Evolutionary conservation across 2,888 invertebrate species (phyloP).

Genomic region (Phyllotreta striolata): DNA sequence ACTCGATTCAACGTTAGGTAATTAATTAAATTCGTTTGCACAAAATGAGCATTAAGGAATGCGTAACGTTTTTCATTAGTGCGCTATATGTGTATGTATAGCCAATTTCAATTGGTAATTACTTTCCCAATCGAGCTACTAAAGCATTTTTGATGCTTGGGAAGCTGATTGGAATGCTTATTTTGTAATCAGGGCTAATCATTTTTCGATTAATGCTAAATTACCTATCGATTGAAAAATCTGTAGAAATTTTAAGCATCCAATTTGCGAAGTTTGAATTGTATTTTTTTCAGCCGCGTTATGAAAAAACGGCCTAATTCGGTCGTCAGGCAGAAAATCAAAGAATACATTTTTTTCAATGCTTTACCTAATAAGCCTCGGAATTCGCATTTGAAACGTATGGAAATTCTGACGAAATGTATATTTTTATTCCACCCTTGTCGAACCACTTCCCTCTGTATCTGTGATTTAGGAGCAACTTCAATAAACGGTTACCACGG

Average conservation of each 20-base stretch:
- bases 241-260: too few relatives aligned
- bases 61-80: too few relatives aligned
- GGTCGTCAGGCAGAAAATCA: not conserved
- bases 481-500: conserved; percentile 49
- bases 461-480: conserved; percentile 41
- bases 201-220: conserved; percentile 20
- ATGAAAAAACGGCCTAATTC: not conserved
- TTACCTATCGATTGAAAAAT: conserved; percentile 23
- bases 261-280: too few relatives aligned
- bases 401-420: conserved; percentile 5
- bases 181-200: conserved; percentile 22
- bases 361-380: too few relatives aligned
- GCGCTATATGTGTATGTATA: too few relatives aligned
- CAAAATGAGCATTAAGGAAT: too few relatives aligned
- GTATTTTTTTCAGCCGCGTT: not conserved
- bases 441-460: conserved; percentile 16
- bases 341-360: too few relatives aligned
- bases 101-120: too few relatives aligned
- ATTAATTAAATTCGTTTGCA: too few relatives aligned
- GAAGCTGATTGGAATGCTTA: conserved; percentile 1
- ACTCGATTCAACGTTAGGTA: too few relatives aligned
- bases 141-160: too few relatives aligned
- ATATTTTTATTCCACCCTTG: conserved; percentile 9
- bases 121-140: too few relatives aligned
- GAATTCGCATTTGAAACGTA: conserved; percentile 1